Conservation (phyloP, 2,797 vertebrate genomes). For the Picus viridis region DNA sequence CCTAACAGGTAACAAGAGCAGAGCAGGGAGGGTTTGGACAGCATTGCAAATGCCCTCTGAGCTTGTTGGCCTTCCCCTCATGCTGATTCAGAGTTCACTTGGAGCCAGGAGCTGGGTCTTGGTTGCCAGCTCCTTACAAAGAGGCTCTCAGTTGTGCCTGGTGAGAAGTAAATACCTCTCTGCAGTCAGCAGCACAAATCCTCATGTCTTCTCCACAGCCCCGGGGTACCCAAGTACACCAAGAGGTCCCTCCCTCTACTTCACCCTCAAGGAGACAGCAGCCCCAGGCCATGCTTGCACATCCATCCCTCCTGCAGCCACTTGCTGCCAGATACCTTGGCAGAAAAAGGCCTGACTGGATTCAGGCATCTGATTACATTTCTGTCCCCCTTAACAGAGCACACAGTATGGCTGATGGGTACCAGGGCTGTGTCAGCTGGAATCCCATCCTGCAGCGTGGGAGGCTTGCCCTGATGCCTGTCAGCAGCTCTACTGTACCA, state of each 20-base stretch:
- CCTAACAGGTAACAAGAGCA: background rate
- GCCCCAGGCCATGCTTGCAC: background rate
- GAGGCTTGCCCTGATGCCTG: constrained; percentile 2
- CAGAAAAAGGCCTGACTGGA: background rate
- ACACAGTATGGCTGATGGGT: rapidly evolving
- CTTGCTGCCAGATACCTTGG: background rate
- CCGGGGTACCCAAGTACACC: background rate
- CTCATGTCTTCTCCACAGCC: background rate
- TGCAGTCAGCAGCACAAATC: background rate
- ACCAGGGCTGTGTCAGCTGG: background rate
- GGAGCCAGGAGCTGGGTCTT: background rate
- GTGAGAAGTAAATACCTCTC: rapidly evolving
- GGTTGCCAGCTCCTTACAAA: rapidly evolving
- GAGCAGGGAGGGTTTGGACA: background rate
- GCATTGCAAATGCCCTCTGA: background rate
- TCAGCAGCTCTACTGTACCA: constrained; percentile 9
- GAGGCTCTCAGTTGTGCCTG: rapidly evolving
- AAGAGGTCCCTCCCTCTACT: background rate
- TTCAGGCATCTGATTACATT: background rate
- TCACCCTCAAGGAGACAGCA: background rate
- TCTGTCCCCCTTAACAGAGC: background rate
- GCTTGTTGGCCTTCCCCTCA: background rate
- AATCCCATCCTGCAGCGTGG: background rate
- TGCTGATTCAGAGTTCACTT: background rate
- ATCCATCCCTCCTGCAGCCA: rapidly evolving